Base-by-base conservation (phyloP, 2,113 vertebrate genomes). In the Saimiri boliviensis region DNA sequence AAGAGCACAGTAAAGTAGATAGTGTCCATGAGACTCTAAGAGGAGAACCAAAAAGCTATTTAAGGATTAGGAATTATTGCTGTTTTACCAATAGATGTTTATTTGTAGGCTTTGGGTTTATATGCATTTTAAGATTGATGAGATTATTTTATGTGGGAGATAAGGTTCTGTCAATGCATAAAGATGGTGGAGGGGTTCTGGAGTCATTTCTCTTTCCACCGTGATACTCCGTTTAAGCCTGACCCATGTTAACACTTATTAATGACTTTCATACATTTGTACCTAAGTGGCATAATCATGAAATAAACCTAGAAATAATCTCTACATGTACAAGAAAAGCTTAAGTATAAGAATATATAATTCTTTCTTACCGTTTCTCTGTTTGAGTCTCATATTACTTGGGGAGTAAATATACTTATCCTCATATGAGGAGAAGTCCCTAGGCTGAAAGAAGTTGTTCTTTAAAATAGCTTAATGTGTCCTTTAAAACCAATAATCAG, bases 381-480 rank as follows among this genome's bases (percentile, higher is more conserved):
- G 81, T 32, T 88, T 95, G 73, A 84, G 25, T 30, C 14, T 6
- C 42, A 92, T 95, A 79, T 63, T 94, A 68, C 66, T 81, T 83
- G 4, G n/a, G n/a, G 60, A 89, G 73, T 84, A 94, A 95, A 88
- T 74, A 84, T 4, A 52, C 52, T 19, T 52, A 16, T 52, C 13
- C 47, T 84, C 82, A 91, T 89, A 37, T 37, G 12, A 76, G 68
- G 21, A 81, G 45, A 85, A 35, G 7, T 81, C 76, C 10, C 27
- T 2, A 79, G 37, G 45, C 63, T 89, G 42, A 96, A 92, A 86
- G 83, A 8, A 92, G 70, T 25, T 79, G 63, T 93, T 93, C 73
- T 93, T 89, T 94, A 84, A 93, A 94, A 91, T 25, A 91, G 71
- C n/a, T 76, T 81, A 77, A 89, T 87, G 32, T 94, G 52, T 49